phyloP scores from a whole-genome alignment of 1,140 invertebrate species.

The Drosophila pallidifrons region DNA sequence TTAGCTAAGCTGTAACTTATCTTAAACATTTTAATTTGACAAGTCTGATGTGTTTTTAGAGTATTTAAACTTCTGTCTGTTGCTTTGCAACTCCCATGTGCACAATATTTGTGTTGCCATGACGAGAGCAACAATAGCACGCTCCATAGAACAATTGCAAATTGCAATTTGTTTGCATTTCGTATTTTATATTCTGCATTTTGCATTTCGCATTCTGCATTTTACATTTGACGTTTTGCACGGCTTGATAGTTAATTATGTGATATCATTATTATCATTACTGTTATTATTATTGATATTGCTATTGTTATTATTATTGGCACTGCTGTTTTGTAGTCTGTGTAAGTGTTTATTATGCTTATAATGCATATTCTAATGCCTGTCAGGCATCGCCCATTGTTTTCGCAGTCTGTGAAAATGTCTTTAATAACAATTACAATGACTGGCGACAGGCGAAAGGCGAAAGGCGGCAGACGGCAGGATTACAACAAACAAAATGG shows the following conservation, averaged over 20 bases:
- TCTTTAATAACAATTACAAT: slow-evolving; percentile 25
- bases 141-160: slow-evolving; percentile 71
- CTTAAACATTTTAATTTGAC: too few relatives aligned
- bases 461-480: not conserved
- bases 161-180: slow-evolving; percentile 59
- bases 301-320: slow-evolving; percentile 31
- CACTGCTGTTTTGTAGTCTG: slow-evolving; percentile 9
- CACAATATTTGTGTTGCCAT: slow-evolving; percentile 47
- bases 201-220: not conserved
- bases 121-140: slow-evolving; percentile 60
- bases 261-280: slow-evolving; percentile 61
- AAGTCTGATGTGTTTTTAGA: not conserved
- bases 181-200: not conserved
- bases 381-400: slow-evolving; percentile 7
- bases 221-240: slow-evolving; percentile 8
- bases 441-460: not conserved
- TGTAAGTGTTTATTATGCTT: slow-evolving; percentile 41
- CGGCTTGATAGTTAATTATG: slow-evolving; percentile 70
- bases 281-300: slow-evolving; percentile 31
- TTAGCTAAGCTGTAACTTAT: too few relatives aligned
- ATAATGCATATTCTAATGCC: slow-evolving; percentile 4
- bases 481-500: not conserved
- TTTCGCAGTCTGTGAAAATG: slow-evolving; percentile 11
- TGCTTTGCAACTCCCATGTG: not conserved
- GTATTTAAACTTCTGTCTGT: slow-evolving; percentile 13